These are phyloP conservation scores for Tenebrosternarchus preto DNA, from an alignment of 2,113 vertebrate genomes.

Conservation along the genomic window DNA sequence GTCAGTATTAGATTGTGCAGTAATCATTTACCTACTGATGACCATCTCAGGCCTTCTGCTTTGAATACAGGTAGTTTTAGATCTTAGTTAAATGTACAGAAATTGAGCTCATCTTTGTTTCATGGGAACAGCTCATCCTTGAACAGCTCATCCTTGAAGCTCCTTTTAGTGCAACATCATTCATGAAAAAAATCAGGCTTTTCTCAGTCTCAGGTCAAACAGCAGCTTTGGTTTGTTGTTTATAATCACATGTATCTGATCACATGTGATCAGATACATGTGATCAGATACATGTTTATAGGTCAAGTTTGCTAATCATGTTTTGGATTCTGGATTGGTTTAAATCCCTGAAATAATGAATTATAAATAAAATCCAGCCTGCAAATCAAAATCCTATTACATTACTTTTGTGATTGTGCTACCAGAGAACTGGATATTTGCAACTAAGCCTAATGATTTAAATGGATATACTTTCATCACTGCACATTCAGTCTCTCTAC, in stretches of 20 bases:
- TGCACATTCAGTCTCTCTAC: background rate
- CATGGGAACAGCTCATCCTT: no score
- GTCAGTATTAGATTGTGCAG: background rate
- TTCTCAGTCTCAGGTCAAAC: background rate
- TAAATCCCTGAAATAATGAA: background rate
- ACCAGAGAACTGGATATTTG: background rate
- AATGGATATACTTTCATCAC: background rate
- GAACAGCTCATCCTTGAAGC: no score
- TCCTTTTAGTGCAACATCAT: no score
- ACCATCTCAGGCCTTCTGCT: background rate
- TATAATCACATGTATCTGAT: background rate
- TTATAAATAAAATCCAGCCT: background rate
- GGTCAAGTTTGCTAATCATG: background rate
- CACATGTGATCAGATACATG: no score
- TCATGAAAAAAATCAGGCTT: background rate
- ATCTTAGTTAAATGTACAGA: background rate
- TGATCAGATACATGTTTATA: no score
- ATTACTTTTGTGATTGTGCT: background rate
- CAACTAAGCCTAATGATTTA: background rate
- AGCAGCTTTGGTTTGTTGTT: background rate
- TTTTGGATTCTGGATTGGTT: background rate
- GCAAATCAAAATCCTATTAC: background rate
- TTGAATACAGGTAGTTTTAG: background rate
- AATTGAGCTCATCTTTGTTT: background rate
- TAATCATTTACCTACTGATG: background rate